A percentile compares a stretch with the other conserved stretches of the same genome.
These are phyloP conservation scores for Scaeva pyrastri DNA, from an alignment of 2,888 invertebrate species.

Conservation along the genomic window DNA sequence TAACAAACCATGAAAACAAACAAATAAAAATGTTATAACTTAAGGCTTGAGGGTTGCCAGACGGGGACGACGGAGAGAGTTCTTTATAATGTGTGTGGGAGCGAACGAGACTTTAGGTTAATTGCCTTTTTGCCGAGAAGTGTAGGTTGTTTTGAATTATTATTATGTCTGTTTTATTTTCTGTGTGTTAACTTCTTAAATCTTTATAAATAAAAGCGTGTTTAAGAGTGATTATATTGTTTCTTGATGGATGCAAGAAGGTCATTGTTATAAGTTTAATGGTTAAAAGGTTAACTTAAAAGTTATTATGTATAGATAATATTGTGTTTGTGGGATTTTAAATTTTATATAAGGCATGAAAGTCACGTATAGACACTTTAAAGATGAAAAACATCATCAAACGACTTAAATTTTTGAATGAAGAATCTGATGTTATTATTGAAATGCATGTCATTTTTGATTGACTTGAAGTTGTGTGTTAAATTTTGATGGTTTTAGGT, in stretches of 20 bases:
- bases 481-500: too few species aligned
- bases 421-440: too few species aligned
- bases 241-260: constrained; percentile 38
- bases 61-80: constrained; percentile 2
- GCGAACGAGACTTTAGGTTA: constrained; percentile 8
- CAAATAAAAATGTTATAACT: background rate
- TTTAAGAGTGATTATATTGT: constrained; percentile 12
- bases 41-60: too few species aligned
- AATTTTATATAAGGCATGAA: background rate
- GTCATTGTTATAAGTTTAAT: constrained; percentile 31
- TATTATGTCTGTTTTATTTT: constrained; percentile 6
- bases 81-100: constrained; percentile 34
- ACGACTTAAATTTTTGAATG: too few species aligned
- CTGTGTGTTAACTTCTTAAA: background rate
- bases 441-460: too few species aligned
- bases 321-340: constrained; percentile 22
- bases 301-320: background rate
- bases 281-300: constrained; percentile 38
- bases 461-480: too few species aligned
- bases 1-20: background rate
- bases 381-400: too few species aligned
- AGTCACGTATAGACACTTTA: too few species aligned
- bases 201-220: constrained; percentile 8
- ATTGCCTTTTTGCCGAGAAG: constrained; percentile 8
- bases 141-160: constrained; percentile 37